Evolutionary conservation across 2,888 invertebrate species (phyloP).

Genomic region (Ochropacha duplaris): DNA sequence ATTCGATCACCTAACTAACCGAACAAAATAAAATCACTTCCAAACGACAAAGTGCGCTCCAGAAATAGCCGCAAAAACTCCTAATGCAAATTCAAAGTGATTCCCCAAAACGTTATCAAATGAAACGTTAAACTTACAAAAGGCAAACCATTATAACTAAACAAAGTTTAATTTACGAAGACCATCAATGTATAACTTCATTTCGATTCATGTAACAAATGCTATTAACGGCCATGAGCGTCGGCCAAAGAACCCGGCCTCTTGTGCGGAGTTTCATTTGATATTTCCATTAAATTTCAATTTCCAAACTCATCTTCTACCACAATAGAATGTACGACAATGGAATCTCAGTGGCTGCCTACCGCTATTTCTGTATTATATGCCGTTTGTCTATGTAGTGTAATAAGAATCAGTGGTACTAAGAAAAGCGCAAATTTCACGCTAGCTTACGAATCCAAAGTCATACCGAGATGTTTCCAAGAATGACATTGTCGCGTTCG

Average conservation of each 20-base stretch:
- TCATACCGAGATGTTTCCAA: slow-evolving; percentile 48
- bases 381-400: slow-evolving; percentile 30
- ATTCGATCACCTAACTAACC: not conserved
- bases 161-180: slow-evolving; percentile 4
- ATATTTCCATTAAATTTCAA: slow-evolving; percentile 75
- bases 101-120: not conserved
- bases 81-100: not conserved
- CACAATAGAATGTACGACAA: slow-evolving; percentile 47
- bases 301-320: slow-evolving; percentile 62
- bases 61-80: not conserved
- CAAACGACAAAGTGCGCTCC: not conserved
- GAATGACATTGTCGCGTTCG: slow-evolving; percentile 47
- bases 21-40: not conserved
- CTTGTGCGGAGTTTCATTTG: slow-evolving; percentile 56
- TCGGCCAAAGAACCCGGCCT: slow-evolving; percentile 47
- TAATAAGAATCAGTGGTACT: slow-evolving; percentile 40
- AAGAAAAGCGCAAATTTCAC: slow-evolving; percentile 61
- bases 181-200: slow-evolving; percentile 27
- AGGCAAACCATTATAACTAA: slow-evolving; percentile 5
- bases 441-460: slow-evolving; percentile 42
- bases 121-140: slow-evolving; percentile 4
- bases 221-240: slow-evolving; percentile 49
- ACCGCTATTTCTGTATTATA: slow-evolving; percentile 26
- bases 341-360: slow-evolving; percentile 38
- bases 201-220: slow-evolving; percentile 46